Evolutionary conservation across 2,797 vertebrate species (phyloP), one percentile per base, ranked within the genome.

Genomic region (Okamejei kenojei): DNA sequence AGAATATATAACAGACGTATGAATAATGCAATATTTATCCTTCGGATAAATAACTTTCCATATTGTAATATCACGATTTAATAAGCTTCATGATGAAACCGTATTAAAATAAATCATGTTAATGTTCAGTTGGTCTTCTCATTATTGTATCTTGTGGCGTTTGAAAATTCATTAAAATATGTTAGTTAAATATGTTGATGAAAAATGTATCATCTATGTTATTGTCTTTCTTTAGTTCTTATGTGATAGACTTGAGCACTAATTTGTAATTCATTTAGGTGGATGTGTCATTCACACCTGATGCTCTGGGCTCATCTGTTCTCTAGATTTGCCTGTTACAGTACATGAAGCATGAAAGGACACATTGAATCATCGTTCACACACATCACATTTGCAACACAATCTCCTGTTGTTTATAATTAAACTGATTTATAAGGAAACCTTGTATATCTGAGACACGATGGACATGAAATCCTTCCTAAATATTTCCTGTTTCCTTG

Each of bases 221-320:
- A 88, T 19, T 78, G 77, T 35, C 6, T 65, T 65, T 88, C 65
- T 88, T 88, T 68, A 88, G 68, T 88, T 88, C n/a, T 10, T 35
- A 88, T 19, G 19, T 88, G 61, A 35, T 35, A 10, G n/a, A 88
- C 38, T 23, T 32, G 17, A 35, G 9, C 17, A 68, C n/a, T 88
- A 88, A 88, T 68, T 88, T 88, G 17, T 88, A 65, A 68, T 88
- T 88, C 8, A 35, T 17, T 88, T 88, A 21, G 84, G 13, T 21
- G 23, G 7, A 35, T 32, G 84, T 88, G 61, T 32, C 84, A 88
- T 88, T 35, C 84, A 65, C 17, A 68, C 35, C 29, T 88, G n/a
- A 88, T 23, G n/a, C 15, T 88, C 17, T 88, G 17, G 84, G 65
- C n/a, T 68, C n/a, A 88, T 88, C 84, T 88, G 61, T 65, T 65